Conservation (phyloP, 2,888 invertebrate species). For the Ethmia dodecea region DNA sequence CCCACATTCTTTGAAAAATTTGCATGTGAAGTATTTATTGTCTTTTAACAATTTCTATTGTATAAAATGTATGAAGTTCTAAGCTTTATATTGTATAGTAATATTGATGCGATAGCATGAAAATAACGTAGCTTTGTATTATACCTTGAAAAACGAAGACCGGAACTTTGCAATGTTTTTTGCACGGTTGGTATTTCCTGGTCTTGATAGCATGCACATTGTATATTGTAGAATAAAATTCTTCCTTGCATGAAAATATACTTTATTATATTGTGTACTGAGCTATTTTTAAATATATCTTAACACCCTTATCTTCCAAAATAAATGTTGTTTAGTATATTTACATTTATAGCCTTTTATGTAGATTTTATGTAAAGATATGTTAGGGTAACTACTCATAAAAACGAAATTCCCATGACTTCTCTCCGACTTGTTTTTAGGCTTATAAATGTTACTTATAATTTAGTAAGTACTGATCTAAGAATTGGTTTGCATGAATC, state of each 20-base stretch:
- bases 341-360: slow-evolving; percentile 37
- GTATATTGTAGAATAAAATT: slow-evolving; percentile 49
- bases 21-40: no score
- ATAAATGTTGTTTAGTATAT: slow-evolving; percentile 71
- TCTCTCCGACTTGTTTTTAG: slow-evolving; percentile 13
- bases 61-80: no score
- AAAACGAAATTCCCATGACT: no score
- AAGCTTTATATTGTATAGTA: not conserved
- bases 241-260: slow-evolving; percentile 72
- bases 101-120: slow-evolving; percentile 7
- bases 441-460: slow-evolving; percentile 22
- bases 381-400: not conserved
- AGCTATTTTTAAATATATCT: slow-evolving; percentile 31
- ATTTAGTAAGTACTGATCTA: slow-evolving; percentile 15
- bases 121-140: slow-evolving; percentile 34
- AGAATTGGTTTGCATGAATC: slow-evolving; percentile 48
- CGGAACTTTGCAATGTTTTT: slow-evolving; percentile 28
- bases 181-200: slow-evolving; percentile 42
- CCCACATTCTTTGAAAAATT: no score
- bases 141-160: slow-evolving; percentile 28
- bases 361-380: slow-evolving; percentile 34
- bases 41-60: no score
- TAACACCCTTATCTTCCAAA: slow-evolving; percentile 69
- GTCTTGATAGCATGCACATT: slow-evolving; percentile 57
- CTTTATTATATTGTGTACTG: slow-evolving; percentile 37